A percentile compares a stretch with the other conserved stretches of the same genome.
Conservation (phyloP, 2,888 invertebrate genomes). For the Cephus runcator region DNA sequence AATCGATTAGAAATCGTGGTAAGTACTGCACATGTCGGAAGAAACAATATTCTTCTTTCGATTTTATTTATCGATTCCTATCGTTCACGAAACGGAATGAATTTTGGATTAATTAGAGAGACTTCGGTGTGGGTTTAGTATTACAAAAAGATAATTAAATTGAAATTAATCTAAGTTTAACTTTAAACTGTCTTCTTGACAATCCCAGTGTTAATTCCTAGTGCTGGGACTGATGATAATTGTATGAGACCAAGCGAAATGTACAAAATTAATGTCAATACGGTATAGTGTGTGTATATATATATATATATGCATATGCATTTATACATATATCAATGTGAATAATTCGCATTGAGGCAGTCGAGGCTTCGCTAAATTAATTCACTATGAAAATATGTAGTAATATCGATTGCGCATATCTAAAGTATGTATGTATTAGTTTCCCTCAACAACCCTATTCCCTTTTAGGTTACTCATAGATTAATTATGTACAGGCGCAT, state of each 20-base stretch:
- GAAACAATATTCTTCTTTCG: not conserved
- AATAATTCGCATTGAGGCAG: slow-evolving; percentile 23
- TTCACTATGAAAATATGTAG: slow-evolving; percentile 32
- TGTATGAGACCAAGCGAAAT: not conserved
- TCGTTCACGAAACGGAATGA: not conserved
- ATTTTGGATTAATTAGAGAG: not conserved
- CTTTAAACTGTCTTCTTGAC: not conserved
- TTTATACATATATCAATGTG: not conserved
- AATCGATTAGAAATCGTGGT: not conserved
- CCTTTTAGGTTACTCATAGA: not conserved
- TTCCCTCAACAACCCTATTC: not conserved
- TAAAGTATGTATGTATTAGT: not conserved
- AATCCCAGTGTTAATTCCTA: not conserved
- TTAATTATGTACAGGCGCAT: not conserved
- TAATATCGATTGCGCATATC: not conserved
- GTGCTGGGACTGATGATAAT: not conserved
- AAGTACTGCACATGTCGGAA: not conserved
- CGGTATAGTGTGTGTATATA: not conserved
- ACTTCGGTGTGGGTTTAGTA: not conserved
- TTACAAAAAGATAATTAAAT: not conserved
- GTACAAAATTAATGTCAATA: not conserved
- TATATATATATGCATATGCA: no score
- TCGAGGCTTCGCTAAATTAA: slow-evolving; percentile 33
- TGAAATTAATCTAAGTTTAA: no score
- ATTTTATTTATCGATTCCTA: not conserved